Evolutionary conservation across 92 coral and sea anemone species (phyloP).

Genomic region (Nematostella vectensis): DNA sequence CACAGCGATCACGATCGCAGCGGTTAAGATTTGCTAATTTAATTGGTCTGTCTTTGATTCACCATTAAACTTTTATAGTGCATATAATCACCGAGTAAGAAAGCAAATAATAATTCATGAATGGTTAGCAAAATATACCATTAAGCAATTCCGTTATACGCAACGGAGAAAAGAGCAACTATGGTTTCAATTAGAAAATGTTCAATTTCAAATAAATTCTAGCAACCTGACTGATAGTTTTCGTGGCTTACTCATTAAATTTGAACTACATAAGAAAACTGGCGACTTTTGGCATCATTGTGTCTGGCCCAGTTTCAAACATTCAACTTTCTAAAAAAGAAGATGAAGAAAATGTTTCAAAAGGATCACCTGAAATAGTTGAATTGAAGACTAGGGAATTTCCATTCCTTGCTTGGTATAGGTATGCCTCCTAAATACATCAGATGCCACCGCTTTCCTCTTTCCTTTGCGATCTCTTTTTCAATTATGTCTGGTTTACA

Average conservation of each 20-base stretch:
- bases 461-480: background rate
- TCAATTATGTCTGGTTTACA: background rate
- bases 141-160: background rate
- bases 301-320: no score
- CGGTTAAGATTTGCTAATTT: background rate
- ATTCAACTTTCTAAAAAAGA: no score
- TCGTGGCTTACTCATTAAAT: no score
- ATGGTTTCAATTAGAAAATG: no score
- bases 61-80: conserved; percentile 11
- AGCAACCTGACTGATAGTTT: no score
- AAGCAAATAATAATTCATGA: conserved; percentile 19
- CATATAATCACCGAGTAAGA: conserved; percentile 3
- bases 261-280: no score
- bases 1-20: background rate
- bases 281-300: no score
- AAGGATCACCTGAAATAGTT: no score
- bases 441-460: conserved; percentile 7
- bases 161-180: background rate
- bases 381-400: no score
- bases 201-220: no score
- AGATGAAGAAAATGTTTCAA: no score
- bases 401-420: no score
- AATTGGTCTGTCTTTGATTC: background rate
- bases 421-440: conserved; percentile 19
- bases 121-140: background rate